Conservation (phyloP, 2,888 invertebrate genomes). For the Miltochrista miniata region DNA sequence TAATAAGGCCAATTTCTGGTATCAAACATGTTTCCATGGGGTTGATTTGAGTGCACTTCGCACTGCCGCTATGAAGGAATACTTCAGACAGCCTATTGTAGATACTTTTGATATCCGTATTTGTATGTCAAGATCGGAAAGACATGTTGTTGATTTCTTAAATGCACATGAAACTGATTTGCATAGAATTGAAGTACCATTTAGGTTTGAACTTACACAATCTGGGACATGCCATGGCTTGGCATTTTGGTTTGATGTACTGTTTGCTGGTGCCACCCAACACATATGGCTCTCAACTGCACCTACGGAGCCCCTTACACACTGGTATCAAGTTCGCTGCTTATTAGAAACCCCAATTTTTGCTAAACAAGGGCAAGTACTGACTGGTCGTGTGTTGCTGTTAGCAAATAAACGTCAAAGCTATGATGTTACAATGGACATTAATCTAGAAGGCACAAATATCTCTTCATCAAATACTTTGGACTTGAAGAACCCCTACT, state of each 20-base stretch:
- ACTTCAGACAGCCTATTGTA: conserved; percentile 98
- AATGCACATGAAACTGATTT: conserved; percentile 96
- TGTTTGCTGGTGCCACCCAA: conserved; percentile 95
- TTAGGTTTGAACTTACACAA: conserved; percentile 95
- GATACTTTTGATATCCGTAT: conserved; percentile 99
- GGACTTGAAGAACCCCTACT: conserved; percentile 99
- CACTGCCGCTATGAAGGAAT: conserved; percentile 97
- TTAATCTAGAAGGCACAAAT: conserved; percentile 94
- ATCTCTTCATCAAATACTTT: conserved; percentile 95
- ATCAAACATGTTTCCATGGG: conserved; percentile 98
- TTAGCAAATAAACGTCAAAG: conserved; percentile 98
- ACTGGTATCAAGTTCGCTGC: conserved; percentile 99
- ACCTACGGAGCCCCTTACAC: conserved; percentile 98
- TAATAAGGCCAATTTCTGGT: conserved; percentile 99
- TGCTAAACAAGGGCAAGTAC: conserved; percentile 95
- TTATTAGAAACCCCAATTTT: conserved; percentile 96
- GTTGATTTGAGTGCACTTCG: conserved; percentile 97
- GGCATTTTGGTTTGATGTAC: conserved; percentile 99
- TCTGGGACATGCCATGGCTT: conserved; percentile 98
- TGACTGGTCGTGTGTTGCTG: conserved; percentile 94
- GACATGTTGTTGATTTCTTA: conserved; percentile 97
- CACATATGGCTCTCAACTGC: conserved; percentile 98
- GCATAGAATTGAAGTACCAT: conserved; percentile 97
- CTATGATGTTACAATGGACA: conserved; percentile 98
- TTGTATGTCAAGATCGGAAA: conserved; percentile 96